Percentiles rank a stretch among this genome's conserved stretches.
Evolutionary conservation across 2,113 vertebrate genomes (phyloP).

Genomic region (Heliornis fulica): DNA sequence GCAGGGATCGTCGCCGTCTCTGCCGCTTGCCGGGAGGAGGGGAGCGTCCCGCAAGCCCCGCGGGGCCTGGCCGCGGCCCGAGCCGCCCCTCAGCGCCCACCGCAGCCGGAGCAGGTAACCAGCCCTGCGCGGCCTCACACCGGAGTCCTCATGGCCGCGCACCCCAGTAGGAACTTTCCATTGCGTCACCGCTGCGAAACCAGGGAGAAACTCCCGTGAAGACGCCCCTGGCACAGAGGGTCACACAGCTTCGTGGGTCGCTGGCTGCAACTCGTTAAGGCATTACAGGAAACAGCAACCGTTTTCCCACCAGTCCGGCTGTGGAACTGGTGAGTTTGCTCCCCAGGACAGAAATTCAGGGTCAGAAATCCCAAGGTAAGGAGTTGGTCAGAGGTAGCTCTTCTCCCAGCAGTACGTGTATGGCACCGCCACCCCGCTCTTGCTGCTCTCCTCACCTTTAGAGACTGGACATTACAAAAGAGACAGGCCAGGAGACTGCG

Average conservation of each 20-base stretch:
- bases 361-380: fast-evolving
- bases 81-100: background rate
- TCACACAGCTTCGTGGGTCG: background rate
- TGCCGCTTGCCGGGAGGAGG: background rate
- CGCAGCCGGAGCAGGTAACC: fast-evolving
- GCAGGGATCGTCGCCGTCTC: background rate
- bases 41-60: background rate
- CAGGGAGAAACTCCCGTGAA: background rate
- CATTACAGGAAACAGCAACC: fast-evolving
- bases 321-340: background rate
- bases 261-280: fast-evolving
- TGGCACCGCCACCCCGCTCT: fast-evolving
- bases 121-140: background rate
- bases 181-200: background rate
- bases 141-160: background rate
- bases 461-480: background rate
- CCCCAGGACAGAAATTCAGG: background rate
- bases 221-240: background rate
- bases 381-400: fast-evolving
- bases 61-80: background rate
- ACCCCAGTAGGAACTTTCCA: background rate
- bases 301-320: fast-evolving
- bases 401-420: fast-evolving
- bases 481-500: fast-evolving
- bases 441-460: background rate